Evolutionary conservation across 2,888 invertebrate species (phyloP).

Genomic region (Cerceris ruficornis): DNA sequence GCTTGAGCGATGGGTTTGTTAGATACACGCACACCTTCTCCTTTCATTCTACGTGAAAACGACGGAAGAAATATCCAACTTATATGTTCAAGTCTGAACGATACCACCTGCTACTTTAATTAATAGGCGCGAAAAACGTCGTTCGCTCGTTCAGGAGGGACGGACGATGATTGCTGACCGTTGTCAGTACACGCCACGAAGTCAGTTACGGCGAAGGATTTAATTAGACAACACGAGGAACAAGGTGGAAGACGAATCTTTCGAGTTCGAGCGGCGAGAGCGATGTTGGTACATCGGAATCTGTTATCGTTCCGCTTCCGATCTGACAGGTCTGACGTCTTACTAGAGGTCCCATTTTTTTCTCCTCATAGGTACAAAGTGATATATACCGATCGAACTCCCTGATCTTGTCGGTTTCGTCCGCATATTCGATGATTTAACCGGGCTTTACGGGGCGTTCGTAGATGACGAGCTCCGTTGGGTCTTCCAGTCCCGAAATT

Average conservation of each 20-base stretch:
- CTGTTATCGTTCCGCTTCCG: conserved; percentile 40
- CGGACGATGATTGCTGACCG: conserved; percentile 22
- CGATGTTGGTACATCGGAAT: conserved; percentile 46
- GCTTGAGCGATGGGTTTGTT: conserved; percentile 40
- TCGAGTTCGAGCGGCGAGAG: conserved; percentile 18
- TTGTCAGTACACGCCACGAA: conserved; percentile 39
- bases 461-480: conserved; percentile 19
- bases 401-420: conserved; percentile 45
- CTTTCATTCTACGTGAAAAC: conserved; percentile 33
- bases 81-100: background rate
- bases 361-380: conserved; percentile 22
- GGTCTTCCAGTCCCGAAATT: conserved; percentile 20
- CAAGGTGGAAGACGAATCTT: conserved; percentile 31
- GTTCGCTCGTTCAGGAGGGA: conserved; percentile 57
- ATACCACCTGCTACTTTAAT: conserved; percentile 55
- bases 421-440: conserved; percentile 29
- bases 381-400: conserved; percentile 52
- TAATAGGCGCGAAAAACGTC: conserved; percentile 62
- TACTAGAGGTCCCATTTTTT: conserved; percentile 41
- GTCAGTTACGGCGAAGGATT: conserved; percentile 55
- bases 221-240: conserved; percentile 39
- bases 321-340: conserved; percentile 55
- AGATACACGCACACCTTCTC: conserved; percentile 34
- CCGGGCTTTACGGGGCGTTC: conserved; percentile 18
- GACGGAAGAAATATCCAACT: conserved; percentile 5